A percentile compares a stretch with the other conserved stretches of the same genome.
Conservation (phyloP, 2,888 invertebrate genomes). For the Andrena trimmerana region DNA sequence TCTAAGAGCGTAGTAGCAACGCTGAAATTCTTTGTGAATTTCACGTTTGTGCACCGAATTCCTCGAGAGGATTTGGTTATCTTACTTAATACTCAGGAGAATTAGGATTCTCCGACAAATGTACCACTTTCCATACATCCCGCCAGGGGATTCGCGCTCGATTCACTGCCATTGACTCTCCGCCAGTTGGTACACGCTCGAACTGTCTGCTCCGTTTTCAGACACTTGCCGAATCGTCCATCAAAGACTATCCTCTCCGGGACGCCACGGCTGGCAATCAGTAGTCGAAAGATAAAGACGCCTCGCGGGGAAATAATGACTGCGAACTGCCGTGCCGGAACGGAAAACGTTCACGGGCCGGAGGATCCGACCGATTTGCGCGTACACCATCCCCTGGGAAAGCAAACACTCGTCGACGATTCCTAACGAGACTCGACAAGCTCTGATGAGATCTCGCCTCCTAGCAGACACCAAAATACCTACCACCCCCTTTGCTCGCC, state of each 20-base stretch:
- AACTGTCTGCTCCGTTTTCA: neutral
- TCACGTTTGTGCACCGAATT: neutral
- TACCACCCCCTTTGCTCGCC: constrained; percentile 1
- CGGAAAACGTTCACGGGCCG: constrained; percentile 4
- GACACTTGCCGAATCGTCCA: neutral
- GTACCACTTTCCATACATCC: neutral
- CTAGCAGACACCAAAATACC: constrained; percentile 43
- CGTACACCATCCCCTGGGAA: constrained; percentile 53
- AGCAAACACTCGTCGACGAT: constrained; percentile 60
- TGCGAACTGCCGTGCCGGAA: neutral
- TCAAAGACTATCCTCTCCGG: neutral
- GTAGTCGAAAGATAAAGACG: constrained; percentile 7
- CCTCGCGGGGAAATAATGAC: constrained; percentile 28
- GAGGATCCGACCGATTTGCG: constrained; percentile 6
- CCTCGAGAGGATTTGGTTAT: neutral
- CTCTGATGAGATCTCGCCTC: constrained; percentile 63
- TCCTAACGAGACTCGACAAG: constrained; percentile 67
- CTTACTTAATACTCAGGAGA: neutral
- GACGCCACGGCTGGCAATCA: neutral
- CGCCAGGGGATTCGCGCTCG: neutral
- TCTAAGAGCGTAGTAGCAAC: neutral
- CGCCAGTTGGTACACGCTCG: neutral
- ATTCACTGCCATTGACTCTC: neutral
- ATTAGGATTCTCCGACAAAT: constrained; percentile 3
- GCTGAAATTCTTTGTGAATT: neutral